Base-by-base conservation (phyloP, 2,888 invertebrate species). In the Morpho deidamia region DNA sequence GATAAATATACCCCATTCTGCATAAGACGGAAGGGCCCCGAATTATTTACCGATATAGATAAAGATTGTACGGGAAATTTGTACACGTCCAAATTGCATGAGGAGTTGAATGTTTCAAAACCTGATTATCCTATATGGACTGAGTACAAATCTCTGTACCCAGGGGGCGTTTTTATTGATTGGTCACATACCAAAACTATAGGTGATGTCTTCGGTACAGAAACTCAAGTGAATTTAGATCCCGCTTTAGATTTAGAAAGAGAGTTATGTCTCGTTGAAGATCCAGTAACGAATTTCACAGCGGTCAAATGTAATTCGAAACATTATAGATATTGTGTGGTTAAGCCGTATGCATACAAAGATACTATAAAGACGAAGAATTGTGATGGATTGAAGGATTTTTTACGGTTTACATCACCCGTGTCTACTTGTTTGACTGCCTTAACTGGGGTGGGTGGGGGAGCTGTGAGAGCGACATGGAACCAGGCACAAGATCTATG, bases 91-190 rank as follows among this genome's bases (percentile, higher is more conserved):
- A 69, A 75, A 58, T 56, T 83, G 39, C 81, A 78, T 43, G 60
- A 69, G 39, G 76, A 66, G 41, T 64, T 83, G n/a, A 72, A 76
- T 51, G 63, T 83, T 11, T 67, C 70, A 0, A 72, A 71, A 55
- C 57, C 72, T 9, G 70, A 76, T 42, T 55, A 71, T 23, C 63
- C 66, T n/a, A 60, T 89, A 63, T 90, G 90, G 90, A 78, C 83
- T 0, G 88, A 90, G 50, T 89, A 81, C 63, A 84, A 74, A 56
- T 72, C 82, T 1, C 51, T 78, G 12, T 88, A 90, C 56, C 76
- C 81, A 7, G 85, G 87, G 2, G 90, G 90, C 1, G 81, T 83
- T 1, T 88, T 83, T 58, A 68, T 87, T 4, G 86, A 88, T 56
- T 79, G 78, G 76, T 81, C 85, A 1, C 78, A 71, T 48, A 79